A percentile compares a stretch with the other conserved stretches of the same genome.
Conservation (phyloP, 2,113 vertebrate genomes). For the Etia nguti region DNA sequence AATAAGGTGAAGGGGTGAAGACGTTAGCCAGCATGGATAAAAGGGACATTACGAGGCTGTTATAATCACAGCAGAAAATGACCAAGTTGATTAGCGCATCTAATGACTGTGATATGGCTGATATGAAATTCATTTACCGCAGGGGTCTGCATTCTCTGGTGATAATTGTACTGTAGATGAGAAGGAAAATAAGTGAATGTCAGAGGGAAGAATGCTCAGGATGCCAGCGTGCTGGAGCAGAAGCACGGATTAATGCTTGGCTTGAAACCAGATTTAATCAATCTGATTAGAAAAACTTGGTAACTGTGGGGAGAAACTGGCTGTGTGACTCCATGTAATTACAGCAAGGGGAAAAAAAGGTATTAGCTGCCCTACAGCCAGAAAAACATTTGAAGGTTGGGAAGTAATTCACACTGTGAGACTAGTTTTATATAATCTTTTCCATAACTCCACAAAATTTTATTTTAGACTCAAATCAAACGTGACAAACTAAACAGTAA, state of each 20-base stretch:
- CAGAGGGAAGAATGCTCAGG: not conserved
- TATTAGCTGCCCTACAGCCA: not conserved
- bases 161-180: constrained; percentile 15
- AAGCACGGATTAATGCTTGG: not conserved
- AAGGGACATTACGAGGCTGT: constrained; percentile 31
- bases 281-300: not conserved
- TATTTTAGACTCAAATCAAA: not conserved
- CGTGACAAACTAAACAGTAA: not conserved
- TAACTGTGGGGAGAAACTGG: not conserved
- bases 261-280: not conserved
- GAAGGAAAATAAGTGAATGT: not conserved
- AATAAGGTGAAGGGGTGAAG: not conserved
- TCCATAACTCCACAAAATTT: not conserved
- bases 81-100: constrained; percentile 33
- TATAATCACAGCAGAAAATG: constrained; percentile 35
- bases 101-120: constrained; percentile 37
- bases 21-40: not conserved
- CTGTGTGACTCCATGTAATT: not conserved
- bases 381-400: not conserved
- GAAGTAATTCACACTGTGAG: not conserved
- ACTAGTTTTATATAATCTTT: not conserved
- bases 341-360: not conserved
- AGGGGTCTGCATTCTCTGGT: constrained; percentile 10
- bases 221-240: not conserved
- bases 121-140: constrained; percentile 39